A percentile compares a stretch with the other conserved stretches of the same genome.
phyloP scores from a whole-genome alignment of 2,888 invertebrate genomes.

The Leuctra nigra region DNA sequence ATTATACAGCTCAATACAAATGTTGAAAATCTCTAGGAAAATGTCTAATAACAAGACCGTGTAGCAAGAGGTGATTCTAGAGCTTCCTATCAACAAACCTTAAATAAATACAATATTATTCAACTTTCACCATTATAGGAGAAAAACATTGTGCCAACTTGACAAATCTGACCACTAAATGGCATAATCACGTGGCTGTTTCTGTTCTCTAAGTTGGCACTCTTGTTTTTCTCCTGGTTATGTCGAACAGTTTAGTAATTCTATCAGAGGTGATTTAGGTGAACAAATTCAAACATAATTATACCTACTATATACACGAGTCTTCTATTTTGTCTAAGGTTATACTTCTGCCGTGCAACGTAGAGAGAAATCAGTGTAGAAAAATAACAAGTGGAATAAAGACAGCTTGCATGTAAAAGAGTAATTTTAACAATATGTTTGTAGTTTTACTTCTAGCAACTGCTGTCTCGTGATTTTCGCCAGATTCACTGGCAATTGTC shows the following conservation, averaged over 20 bases:
- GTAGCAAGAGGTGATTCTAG: constrained; percentile 4
- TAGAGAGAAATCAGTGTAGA: constrained; percentile 28
- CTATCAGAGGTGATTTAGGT: constrained; percentile 1
- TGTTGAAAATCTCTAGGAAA: constrained; percentile 7
- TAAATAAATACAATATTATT: constrained; percentile 5
- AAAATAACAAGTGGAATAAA: constrained; percentile 31
- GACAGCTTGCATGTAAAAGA: constrained; percentile 30
- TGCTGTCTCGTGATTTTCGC: constrained; percentile 53
- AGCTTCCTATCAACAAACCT: constrained; percentile 4
- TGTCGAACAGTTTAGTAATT: constrained; percentile 4
- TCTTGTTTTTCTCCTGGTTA: no score
- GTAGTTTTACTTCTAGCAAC: background rate
- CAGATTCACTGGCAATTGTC: constrained; percentile 46
- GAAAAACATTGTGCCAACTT: no score
- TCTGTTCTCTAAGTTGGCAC: no score
- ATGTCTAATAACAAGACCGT: constrained; percentile 1
- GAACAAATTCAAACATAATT: constrained; percentile 11
- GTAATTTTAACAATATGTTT: constrained; percentile 24
- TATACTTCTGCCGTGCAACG: constrained; percentile 8
- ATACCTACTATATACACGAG: background rate
- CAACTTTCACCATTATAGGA: no score
- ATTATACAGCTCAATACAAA: background rate
- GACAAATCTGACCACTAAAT: no score
- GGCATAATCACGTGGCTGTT: no score
- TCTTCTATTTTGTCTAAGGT: background rate